Conservation (phyloP, 2,113 vertebrate species). For the Platichthys flesus region DNA sequence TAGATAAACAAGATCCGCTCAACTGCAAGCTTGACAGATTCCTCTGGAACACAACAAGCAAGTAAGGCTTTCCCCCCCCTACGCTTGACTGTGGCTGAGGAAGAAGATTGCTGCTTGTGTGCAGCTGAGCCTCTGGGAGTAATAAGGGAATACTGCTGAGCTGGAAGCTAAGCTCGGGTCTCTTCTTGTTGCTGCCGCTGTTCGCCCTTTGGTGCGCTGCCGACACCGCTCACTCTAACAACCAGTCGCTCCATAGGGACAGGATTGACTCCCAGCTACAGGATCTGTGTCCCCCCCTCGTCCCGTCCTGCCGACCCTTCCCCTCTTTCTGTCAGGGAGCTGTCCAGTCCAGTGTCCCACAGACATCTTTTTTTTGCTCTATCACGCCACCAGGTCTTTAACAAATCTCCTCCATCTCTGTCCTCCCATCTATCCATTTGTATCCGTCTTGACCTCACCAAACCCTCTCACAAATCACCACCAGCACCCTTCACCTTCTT, state of each 20-base stretch:
- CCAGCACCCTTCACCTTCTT: constrained; percentile 62
- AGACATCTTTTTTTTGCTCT: constrained; percentile 38
- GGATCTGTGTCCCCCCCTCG: constrained; percentile 17
- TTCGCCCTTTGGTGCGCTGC: constrained; percentile 38
- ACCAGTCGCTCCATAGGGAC: constrained; percentile 45
- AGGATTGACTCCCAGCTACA: constrained; percentile 51
- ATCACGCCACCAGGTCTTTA: constrained; percentile 70
- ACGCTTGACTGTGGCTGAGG: constrained; percentile 45
- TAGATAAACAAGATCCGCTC: constrained; percentile 49
- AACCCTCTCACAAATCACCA: constrained; percentile 53
- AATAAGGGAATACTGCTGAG: constrained; percentile 77
- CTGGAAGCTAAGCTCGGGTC: constrained; percentile 72
- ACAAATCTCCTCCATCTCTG: constrained; percentile 59
- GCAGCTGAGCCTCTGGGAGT: constrained; percentile 71
- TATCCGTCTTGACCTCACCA: constrained; percentile 29
- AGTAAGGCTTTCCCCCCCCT: constrained; percentile 39
- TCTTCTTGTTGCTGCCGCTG: constrained; percentile 51
- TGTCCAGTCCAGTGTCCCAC: constrained; percentile 38
- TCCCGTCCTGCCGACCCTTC: constrained; percentile 47
- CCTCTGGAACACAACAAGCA: constrained; percentile 44
- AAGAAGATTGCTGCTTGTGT: constrained; percentile 65
- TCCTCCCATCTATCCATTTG: constrained; percentile 56
- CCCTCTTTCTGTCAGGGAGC: constrained; percentile 59
- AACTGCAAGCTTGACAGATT: constrained; percentile 42
- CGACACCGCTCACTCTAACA: constrained; percentile 27